Conservation (phyloP, 2,797 vertebrate genomes). For the Fratercula arctica region DNA sequence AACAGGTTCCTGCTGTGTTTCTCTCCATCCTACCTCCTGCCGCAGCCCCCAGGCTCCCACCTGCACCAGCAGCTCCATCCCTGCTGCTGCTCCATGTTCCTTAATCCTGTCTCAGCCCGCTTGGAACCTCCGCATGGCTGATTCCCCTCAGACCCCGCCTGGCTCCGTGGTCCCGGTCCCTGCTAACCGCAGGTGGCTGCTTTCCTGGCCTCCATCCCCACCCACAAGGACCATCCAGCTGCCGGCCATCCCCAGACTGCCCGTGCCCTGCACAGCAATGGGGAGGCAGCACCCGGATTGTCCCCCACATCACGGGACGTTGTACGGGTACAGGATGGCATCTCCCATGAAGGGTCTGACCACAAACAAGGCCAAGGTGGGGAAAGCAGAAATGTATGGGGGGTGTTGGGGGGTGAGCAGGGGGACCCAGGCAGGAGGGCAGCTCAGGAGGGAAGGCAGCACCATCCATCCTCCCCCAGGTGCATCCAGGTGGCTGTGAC, state of each 20-base stretch:
- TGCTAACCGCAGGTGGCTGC: rapidly evolving
- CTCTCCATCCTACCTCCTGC: not conserved
- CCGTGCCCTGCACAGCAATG: not conserved
- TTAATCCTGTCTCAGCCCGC: not conserved
- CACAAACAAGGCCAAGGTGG: not conserved
- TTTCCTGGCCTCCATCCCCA: not conserved
- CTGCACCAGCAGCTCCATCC: not conserved
- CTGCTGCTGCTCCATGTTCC: not conserved
- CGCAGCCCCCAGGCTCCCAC: rapidly evolving
- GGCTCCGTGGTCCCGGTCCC: not conserved
- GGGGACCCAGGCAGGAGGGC: not conserved
- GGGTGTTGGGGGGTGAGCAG: not conserved
- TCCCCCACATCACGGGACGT: rapidly evolving
- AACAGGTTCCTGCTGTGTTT: not conserved
- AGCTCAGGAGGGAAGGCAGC: not conserved
- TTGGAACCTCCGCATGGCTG: not conserved
- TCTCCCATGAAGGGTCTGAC: not conserved
- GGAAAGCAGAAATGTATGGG: rapidly evolving
- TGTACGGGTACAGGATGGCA: not conserved
- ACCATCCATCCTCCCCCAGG: not conserved
- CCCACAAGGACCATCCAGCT: not conserved
- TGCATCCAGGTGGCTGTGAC: not conserved
- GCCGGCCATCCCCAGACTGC: not conserved
- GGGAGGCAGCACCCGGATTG: not conserved
- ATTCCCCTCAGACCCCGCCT: not conserved